A percentile compares a stretch with the other conserved stretches of the same genome.
These are phyloP conservation scores for Megatriorchis doriae DNA, from an alignment of 2,113 vertebrate genomes.

Conservation along the genomic window DNA sequence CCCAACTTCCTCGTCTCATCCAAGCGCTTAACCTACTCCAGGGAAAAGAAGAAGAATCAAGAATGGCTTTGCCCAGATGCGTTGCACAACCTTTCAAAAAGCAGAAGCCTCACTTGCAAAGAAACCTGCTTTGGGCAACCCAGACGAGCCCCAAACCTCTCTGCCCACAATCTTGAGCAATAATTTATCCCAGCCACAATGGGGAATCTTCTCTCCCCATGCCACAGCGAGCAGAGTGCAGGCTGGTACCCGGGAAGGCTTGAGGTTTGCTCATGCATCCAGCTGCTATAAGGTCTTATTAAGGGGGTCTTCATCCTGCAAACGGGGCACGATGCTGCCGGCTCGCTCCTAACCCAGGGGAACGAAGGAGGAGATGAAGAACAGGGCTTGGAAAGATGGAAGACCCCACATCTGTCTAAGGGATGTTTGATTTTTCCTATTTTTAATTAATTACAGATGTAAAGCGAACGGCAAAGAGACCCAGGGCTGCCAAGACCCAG, in stretches of 20 bases:
- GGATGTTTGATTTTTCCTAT: not conserved
- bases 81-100: constrained; percentile 36
- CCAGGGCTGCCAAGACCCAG: fast-evolving
- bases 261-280: not conserved
- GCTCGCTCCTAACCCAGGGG: not conserved
- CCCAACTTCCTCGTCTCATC: constrained; percentile 31
- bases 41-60: constrained; percentile 13
- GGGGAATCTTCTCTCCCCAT: not conserved
- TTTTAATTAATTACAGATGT: not conserved
- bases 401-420: not conserved
- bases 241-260: not conserved
- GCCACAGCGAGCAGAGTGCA: fast-evolving
- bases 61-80: not conserved
- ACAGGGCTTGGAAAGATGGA: not conserved
- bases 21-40: fast-evolving
- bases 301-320: not conserved
- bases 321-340: not conserved
- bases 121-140: not conserved
- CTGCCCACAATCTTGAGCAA: constrained; percentile 1
- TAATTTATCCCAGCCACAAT: not conserved
- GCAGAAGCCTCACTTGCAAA: constrained; percentile 34
- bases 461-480: not conserved
- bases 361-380: not conserved
- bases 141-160: not conserved
- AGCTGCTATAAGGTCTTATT: not conserved